Conservation (phyloP, 1,140 invertebrate species). For the Cyphomyrmex costatus region DNA sequence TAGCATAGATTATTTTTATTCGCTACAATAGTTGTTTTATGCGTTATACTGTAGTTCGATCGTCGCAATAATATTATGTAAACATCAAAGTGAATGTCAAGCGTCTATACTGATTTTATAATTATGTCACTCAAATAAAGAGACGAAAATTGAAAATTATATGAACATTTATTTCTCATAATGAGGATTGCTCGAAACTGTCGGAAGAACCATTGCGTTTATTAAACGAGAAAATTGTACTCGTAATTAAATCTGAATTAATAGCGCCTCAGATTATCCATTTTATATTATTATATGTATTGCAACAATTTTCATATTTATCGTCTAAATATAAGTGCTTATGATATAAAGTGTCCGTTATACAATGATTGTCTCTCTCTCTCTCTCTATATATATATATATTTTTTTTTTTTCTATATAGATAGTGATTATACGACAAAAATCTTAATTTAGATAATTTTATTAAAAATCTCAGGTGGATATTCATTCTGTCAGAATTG, state of each 20-base stretch:
- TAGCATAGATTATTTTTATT: constrained; percentile 30
- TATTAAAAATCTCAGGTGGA: background rate
- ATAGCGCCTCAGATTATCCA: constrained; percentile 37
- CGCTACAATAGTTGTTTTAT: constrained; percentile 21
- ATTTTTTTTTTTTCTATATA: no score
- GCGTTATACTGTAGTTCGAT: constrained; percentile 23
- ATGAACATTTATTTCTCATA: constrained; percentile 56
- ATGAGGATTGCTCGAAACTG: constrained; percentile 23
- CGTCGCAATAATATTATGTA: constrained; percentile 22
- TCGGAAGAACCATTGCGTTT: constrained; percentile 43
- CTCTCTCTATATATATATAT: background rate
- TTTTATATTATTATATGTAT: constrained; percentile 29
- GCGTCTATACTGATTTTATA: constrained; percentile 52
- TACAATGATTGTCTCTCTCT: background rate
- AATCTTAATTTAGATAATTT: background rate
- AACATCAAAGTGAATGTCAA: constrained; percentile 49
- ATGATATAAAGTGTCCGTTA: background rate
- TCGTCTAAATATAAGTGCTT: background rate
- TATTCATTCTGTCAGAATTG: background rate
- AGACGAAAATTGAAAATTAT: constrained; percentile 58
- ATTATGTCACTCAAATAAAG: constrained; percentile 49
- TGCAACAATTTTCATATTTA: constrained; percentile 36
- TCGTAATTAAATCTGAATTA: constrained; percentile 59
- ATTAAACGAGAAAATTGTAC: constrained; percentile 52
- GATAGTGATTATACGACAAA: background rate